Evolutionary conservation across 2,797 vertebrate species (phyloP).

Genomic region (Acomys russatus): DNA sequence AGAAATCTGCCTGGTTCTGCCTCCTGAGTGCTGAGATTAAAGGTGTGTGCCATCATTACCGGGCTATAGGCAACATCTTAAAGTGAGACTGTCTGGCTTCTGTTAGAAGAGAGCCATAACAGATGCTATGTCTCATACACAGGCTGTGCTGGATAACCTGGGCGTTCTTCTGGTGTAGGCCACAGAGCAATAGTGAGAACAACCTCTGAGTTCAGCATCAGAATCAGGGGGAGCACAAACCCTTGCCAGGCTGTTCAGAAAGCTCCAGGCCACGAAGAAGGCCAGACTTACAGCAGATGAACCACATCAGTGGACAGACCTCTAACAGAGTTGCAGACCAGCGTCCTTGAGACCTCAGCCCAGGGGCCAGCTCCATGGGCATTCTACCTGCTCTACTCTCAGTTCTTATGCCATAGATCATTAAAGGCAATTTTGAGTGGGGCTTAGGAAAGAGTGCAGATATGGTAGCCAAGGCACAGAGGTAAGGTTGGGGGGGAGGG

Average conservation of each 20-base stretch:
- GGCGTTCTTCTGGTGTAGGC: not conserved
- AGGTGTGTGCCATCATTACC: too few species aligned
- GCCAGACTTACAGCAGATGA: not conserved
- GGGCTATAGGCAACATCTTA: not conserved
- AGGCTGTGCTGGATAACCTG: not conserved
- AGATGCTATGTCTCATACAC: not conserved
- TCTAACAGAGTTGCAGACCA: not conserved
- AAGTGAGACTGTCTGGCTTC: not conserved
- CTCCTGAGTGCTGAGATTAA: too few species aligned
- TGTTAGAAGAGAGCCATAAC: not conserved
- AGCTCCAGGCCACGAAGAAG: not conserved
- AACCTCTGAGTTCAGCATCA: not conserved
- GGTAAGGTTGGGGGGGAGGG: not conserved
- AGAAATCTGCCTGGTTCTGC: too few species aligned
- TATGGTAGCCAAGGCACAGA: not conserved
- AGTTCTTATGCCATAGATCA: not conserved
- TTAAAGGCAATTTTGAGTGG: not conserved
- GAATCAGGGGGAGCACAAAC: not conserved
- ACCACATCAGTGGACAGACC: not conserved
- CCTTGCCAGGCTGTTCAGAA: not conserved
- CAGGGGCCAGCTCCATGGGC: not conserved
- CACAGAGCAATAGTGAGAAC: not conserved
- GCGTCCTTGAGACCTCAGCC: not conserved
- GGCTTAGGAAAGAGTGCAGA: not conserved
- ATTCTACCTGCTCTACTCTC: not conserved